Base-by-base conservation (phyloP, 2,797 vertebrate genomes). In the Catamblyrhynchus diadema region DNA sequence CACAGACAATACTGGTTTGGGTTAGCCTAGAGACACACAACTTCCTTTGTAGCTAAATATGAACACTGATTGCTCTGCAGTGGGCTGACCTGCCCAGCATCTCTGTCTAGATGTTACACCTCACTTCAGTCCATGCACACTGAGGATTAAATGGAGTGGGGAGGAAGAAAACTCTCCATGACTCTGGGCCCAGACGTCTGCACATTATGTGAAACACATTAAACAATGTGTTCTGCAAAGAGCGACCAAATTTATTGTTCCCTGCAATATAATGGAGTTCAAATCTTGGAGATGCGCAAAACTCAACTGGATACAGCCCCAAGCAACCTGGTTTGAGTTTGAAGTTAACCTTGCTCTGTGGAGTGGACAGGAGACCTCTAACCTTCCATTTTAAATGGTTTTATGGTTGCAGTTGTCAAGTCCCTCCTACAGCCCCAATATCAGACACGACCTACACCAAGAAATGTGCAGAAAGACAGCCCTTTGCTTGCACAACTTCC, bases 141-240 rank as follows among this genome's bases (percentile, higher is more conserved):
- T 56, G 33, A 71, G 19, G 57, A 88, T 0, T 51, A 33, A 89
- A 47, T 13, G 13, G 21, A 86, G 8, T 10, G 27, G 5, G 18
- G 1, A 74, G 9, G 51, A 39, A 91, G 25, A 66, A 60, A 27
- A 62, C 9, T 53, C 8, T 65, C 44, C 12, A 3, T 61, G 28
- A 39, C 19, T 42, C 41, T 4, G 4, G 8, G 14, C 32, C 69
- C 45, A 62, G 54, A 78, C 50, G 3, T 41, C 53, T 61, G 27
- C 30, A 25, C 0, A 0, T 64, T 66, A 62, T 5, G 1, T 75
- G 48, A 81, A 72, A 82, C 3, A 10, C 4, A 33, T 62, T 50
- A 71, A 86, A 20, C 12, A 66, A 62, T 1, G 9, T 20, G 32
- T 8, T 69, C 21, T 14, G 2, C 7, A 10, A 86, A 60, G 17